Evolutionary conservation across 2,797 vertebrate species (phyloP).

Genomic region (Novumbra hubbsi): DNA sequence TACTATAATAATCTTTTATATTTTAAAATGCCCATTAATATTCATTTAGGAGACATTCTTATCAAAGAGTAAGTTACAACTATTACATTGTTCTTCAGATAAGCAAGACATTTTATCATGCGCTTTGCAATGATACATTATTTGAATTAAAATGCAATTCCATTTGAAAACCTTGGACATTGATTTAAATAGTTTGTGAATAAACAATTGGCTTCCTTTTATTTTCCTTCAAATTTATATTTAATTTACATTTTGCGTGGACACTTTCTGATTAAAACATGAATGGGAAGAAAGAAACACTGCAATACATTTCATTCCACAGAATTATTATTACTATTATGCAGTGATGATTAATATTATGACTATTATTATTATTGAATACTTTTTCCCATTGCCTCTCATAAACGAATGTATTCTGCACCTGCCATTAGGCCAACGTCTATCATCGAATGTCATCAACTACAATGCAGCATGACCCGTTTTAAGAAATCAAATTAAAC

Average conservation of each 20-base stretch:
- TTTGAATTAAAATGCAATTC: not conserved
- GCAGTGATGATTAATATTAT: not conserved
- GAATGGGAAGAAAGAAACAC: not conserved
- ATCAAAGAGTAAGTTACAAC: too few relatives aligned
- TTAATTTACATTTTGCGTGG: not conserved
- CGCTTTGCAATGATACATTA: not conserved
- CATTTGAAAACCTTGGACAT: not conserved
- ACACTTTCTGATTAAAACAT: not conserved
- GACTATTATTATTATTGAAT: not conserved
- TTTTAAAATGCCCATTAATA: too few relatives aligned
- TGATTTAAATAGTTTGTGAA: not conserved
- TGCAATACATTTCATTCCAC: not conserved
- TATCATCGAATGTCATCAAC: not conserved
- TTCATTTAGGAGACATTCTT: too few relatives aligned
- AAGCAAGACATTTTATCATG: too few relatives aligned
- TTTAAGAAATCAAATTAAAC: not conserved
- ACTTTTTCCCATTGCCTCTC: not conserved
- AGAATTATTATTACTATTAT: not conserved
- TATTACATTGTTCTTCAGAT: too few relatives aligned
- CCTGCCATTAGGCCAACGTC: slow-evolving; percentile 2
- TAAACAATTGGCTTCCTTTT: not conserved
- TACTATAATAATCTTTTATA: not conserved
- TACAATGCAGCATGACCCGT: not conserved
- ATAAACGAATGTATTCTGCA: not conserved
- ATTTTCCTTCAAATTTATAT: not conserved